These are phyloP conservation scores for Altica lythri DNA, from an alignment of 2,888 invertebrate genomes.

Conservation along the genomic window DNA sequence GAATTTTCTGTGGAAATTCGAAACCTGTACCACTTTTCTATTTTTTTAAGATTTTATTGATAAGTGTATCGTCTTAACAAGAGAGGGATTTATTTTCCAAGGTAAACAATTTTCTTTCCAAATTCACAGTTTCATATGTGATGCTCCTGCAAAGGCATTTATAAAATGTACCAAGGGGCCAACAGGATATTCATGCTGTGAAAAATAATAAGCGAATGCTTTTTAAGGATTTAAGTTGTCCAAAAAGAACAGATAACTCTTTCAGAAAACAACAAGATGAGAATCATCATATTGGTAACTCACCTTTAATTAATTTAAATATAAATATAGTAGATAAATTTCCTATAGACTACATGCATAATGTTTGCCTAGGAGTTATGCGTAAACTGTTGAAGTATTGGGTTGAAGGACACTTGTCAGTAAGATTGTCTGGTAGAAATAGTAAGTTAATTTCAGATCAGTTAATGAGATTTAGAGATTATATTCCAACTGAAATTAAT, in stretches of 20 bases:
- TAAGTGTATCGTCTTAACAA: constrained; percentile 17
- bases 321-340: constrained; percentile 15
- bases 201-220: constrained; percentile 20
- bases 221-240: constrained; percentile 4
- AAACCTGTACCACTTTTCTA: constrained; percentile 24
- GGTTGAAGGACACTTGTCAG: constrained; percentile 18
- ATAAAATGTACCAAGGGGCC: constrained; percentile 26
- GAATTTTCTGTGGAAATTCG: constrained; percentile 28
- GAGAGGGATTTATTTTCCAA: constrained; percentile 12
- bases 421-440: constrained; percentile 10
- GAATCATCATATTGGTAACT: constrained; percentile 18
- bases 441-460: constrained; percentile 2
- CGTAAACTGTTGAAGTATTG: constrained; percentile 7
- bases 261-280: constrained; percentile 20
- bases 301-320: constrained; percentile 15
- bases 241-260: constrained; percentile 11
- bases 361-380: constrained; percentile 16
- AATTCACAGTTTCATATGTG: constrained; percentile 23
- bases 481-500: constrained; percentile 14
- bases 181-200: constrained; percentile 26
- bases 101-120: constrained; percentile 14
- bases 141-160: constrained; percentile 28
- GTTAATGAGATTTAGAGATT: constrained; percentile 9
- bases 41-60: constrained; percentile 28
- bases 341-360: constrained; percentile 23